Percentiles rank a stretch among this genome's conserved stretches.
Conservation (phyloP, 2,888 invertebrate genomes). For the Caenorhabditis wallacei region DNA sequence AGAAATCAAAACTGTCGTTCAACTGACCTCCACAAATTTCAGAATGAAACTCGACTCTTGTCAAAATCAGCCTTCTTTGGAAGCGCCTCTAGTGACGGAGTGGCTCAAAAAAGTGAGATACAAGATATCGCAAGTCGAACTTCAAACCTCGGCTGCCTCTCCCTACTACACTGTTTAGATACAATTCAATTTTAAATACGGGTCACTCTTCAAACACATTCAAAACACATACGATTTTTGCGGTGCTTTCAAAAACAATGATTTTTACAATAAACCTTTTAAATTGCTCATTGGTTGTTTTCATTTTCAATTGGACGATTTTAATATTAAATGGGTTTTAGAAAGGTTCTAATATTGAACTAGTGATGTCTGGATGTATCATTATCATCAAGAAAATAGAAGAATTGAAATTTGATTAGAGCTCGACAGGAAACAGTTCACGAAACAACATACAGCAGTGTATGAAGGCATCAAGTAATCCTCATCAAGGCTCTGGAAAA, state of each 20-base stretch:
- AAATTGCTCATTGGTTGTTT: neutral
- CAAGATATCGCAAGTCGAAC: constrained; percentile 97
- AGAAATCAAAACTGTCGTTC: too few relatives aligned
- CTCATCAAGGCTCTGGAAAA: too few relatives aligned
- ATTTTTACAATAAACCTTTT: constrained; percentile 25
- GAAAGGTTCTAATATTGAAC: too few relatives aligned
- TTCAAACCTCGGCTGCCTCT: constrained; percentile 93
- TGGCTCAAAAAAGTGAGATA: constrained; percentile 96
- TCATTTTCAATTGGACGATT: too few relatives aligned
- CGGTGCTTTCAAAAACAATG: constrained; percentile 40
- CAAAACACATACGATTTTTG: constrained; percentile 30
- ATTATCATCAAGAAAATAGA: too few relatives aligned
- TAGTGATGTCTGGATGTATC: too few relatives aligned
- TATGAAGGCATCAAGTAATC: too few relatives aligned
- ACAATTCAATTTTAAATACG: constrained; percentile 5
- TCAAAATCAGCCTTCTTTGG: constrained; percentile 89
- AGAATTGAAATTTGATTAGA: too few relatives aligned
- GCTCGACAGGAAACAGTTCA: too few relatives aligned
- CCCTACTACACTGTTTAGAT: constrained; percentile 88
- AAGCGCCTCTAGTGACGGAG: constrained; percentile 76
- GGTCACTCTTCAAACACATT: constrained; percentile 9
- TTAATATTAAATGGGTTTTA: too few relatives aligned
- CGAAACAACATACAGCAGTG: too few relatives aligned
- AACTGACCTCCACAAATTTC: too few relatives aligned
- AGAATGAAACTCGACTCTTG: constrained; percentile 88